A percentile compares a stretch with the other conserved stretches of the same genome.
These are phyloP conservation scores for Bhutanitis thaidina DNA, from an alignment of 2,888 invertebrate species.

Conservation along the genomic window DNA sequence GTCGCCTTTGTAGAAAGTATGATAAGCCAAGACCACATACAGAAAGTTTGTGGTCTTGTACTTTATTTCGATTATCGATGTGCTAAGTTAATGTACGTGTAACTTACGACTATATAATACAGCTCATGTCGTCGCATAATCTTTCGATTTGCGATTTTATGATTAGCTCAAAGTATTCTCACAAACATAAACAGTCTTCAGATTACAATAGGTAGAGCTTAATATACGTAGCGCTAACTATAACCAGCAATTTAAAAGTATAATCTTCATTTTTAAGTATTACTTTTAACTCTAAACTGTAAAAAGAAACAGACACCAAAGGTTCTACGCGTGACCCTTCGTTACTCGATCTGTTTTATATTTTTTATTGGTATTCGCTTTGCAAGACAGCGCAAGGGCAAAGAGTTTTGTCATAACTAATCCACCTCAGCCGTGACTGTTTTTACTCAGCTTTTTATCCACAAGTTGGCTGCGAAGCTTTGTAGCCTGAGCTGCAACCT, in stretches of 20 bases:
- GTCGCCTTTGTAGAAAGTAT: conserved; percentile 13
- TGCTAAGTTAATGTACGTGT: not conserved
- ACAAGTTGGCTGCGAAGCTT: not conserved
- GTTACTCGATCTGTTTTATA: not conserved
- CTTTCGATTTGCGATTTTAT: too few species aligned
- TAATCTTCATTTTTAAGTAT: too few species aligned
- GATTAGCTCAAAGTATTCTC: too few species aligned
- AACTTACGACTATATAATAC: too few species aligned
- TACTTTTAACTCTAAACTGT: too few species aligned
- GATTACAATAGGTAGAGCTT: too few species aligned
- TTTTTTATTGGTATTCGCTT: not conserved
- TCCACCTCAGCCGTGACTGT: not conserved
- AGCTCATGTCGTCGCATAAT: too few species aligned
- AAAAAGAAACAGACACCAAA: too few species aligned
- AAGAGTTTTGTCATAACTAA: conserved; percentile 1
- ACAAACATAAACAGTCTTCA: too few species aligned
- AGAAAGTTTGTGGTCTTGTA: too few species aligned
- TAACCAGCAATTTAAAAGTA: too few species aligned
- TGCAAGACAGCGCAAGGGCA: not conserved
- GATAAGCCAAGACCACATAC: not conserved
- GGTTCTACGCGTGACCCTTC: not conserved
- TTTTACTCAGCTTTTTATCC: conserved; percentile 11
- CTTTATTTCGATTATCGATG: not conserved
- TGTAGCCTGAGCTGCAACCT: conserved; percentile 1
- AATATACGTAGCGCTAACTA: too few species aligned